Evolutionary conservation across 2,113 vertebrate species (phyloP).

Genomic region (Collichthys lucidus): DNA sequence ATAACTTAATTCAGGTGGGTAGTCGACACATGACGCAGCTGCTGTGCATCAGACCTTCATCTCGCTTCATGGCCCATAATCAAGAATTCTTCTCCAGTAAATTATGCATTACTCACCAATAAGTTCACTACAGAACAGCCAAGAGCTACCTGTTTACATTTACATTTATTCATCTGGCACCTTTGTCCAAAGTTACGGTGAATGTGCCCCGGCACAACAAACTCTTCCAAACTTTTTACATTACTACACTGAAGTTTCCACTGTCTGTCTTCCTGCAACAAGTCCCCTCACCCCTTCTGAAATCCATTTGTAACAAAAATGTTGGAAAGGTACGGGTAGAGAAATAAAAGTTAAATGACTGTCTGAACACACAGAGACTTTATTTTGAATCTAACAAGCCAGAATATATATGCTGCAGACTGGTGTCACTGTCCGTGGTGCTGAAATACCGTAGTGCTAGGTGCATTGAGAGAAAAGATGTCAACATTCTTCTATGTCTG

Average conservation of each 20-base stretch:
- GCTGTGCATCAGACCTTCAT: slow-evolving; percentile 5
- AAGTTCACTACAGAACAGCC: background rate
- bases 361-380: background rate
- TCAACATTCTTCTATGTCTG: background rate
- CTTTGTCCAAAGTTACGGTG: background rate
- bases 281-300: too few species aligned
- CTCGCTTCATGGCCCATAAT: slow-evolving; percentile 19
- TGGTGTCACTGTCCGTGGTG: slow-evolving; percentile 68
- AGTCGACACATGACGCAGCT: background rate
- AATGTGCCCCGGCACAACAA: background rate
- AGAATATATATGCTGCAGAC: background rate
- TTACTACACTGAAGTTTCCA: too few species aligned
- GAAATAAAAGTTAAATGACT: background rate
- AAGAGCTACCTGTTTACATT: slow-evolving; percentile 16
- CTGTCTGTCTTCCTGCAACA: too few species aligned
- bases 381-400: background rate
- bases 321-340: too few species aligned
- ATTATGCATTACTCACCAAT: background rate
- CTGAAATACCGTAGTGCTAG: slow-evolving; percentile 46
- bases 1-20: background rate
- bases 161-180: background rate
- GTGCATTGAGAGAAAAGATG: background rate
- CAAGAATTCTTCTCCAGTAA: slow-evolving; percentile 51
- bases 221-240: too few species aligned
- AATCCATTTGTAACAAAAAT: too few species aligned